Conservation (phyloP, 2,888 invertebrate species). For the Unio pictorum region DNA sequence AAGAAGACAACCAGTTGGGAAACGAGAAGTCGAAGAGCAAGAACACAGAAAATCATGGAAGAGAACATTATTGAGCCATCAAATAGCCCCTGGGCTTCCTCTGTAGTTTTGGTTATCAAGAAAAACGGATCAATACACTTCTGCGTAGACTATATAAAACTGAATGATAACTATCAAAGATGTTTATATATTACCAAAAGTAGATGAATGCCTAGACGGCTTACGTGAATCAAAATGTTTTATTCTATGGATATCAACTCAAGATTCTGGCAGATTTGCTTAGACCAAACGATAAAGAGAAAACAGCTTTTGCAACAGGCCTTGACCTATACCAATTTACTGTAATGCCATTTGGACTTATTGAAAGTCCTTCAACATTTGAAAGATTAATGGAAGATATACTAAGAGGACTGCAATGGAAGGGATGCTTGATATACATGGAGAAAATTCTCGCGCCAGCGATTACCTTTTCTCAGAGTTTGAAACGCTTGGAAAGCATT, state of each 20-base stretch:
- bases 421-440: constrained; percentile 23
- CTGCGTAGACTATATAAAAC: too few species aligned
- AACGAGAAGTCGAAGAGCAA: too few species aligned
- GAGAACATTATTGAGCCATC: too few species aligned
- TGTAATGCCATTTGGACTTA: constrained; percentile 37
- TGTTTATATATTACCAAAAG: not conserved
- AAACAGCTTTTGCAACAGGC: not conserved
- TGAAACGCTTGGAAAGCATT: constrained; percentile 6
- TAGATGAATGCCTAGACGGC: constrained; percentile 4
- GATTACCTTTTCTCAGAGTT: constrained; percentile 8
- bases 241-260: constrained; percentile 4
- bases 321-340: not conserved
- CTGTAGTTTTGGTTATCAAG: too few species aligned
- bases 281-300: not conserved
- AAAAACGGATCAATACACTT: too few species aligned
- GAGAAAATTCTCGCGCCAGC: constrained; percentile 38
- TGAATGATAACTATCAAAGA: constrained; percentile 4
- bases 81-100: too few species aligned
- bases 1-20: too few species aligned
- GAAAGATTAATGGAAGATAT: constrained; percentile 36
- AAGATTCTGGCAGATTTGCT: not conserved
- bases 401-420: constrained; percentile 22
- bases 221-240: constrained; percentile 3
- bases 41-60: too few species aligned
- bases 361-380: constrained; percentile 38